These are phyloP conservation scores for Callorhinus ursinus DNA, from an alignment of 2,113 vertebrate genomes.

Conservation along the genomic window DNA sequence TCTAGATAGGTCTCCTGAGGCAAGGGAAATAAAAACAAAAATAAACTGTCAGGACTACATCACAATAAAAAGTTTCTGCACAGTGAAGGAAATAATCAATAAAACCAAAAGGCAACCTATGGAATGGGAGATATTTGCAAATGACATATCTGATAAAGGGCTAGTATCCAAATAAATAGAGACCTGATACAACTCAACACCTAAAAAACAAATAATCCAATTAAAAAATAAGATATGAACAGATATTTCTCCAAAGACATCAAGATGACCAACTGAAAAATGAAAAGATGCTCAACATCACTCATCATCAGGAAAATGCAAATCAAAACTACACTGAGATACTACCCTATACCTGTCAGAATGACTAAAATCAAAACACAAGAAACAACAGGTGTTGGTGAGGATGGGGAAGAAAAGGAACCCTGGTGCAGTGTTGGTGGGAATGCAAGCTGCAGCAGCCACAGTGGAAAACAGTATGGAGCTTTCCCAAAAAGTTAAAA, in stretches of 20 bases:
- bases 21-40: not conserved
- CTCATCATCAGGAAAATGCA: not conserved
- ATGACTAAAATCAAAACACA: not conserved
- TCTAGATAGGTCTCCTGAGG: not conserved
- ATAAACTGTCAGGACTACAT: not conserved
- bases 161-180: not conserved
- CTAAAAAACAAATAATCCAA: not conserved
- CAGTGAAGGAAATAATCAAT: too few relatives aligned
- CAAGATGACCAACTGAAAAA: not conserved
- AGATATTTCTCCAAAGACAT: not conserved
- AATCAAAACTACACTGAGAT: not conserved
- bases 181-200: not conserved
- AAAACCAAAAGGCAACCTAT: too few relatives aligned
- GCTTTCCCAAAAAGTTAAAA: not conserved
- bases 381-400: not conserved
- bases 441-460: not conserved
- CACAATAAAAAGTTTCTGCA: too few relatives aligned
- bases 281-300: not conserved
- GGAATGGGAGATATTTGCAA: not conserved
- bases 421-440: not conserved
- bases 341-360: not conserved
- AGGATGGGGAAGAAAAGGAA: not conserved
- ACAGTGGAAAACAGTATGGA: not conserved
- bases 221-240: not conserved
- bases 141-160: not conserved